Evolutionary conservation across 1,140 invertebrate genomes (phyloP), one percentile per base, ranked within the genome.

Genomic region (Condylostylus longicornis): DNA sequence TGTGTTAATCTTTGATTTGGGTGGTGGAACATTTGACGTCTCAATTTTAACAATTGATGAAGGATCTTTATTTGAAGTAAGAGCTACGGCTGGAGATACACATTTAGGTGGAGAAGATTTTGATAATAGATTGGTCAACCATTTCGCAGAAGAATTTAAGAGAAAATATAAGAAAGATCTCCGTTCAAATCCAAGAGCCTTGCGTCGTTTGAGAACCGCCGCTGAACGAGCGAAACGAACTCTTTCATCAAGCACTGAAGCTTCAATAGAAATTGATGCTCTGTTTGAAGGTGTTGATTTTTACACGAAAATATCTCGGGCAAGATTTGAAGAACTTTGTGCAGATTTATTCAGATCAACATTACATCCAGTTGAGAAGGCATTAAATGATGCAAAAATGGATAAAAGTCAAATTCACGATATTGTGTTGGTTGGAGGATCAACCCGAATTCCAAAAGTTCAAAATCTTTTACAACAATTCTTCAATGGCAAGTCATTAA

Each of bases 91-190:
- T 15, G 69, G 69, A 12, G 66, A 72, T 42, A 69, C 68, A 2
- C 67, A 68, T 14, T 44, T 69, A 70, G 53, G 66, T 33, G 87
- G 86, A 2, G 85, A 89, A 58, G 85, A 89, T 54, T 90, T 90
- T 46, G 82, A 86, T 50, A 79, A 80, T 49, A 63, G 82, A 22
- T 63, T 90, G 45, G 82, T 89, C 0, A 77, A 75, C 45, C 76
- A 84, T 53, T 62, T 75, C 6, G 64, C 66, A 4, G 69, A 68
- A 8, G 68, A 72, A 44, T 71, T 72, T 40, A 65, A 69, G 42
- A 49, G 68, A 5, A 71, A 71, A 43, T 66, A 61, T 48, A 58
- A 52, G 21, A 69, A 67, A 43, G 66, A 70, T 39, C 41, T 68
- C 18, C 54, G 48, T 22, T 40, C 44, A 6, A 70, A 70, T 40